Percentiles rank a stretch among this genome's conserved stretches.
Conservation (phyloP, 2,797 vertebrate species). For the Rhincodon typus region DNA sequence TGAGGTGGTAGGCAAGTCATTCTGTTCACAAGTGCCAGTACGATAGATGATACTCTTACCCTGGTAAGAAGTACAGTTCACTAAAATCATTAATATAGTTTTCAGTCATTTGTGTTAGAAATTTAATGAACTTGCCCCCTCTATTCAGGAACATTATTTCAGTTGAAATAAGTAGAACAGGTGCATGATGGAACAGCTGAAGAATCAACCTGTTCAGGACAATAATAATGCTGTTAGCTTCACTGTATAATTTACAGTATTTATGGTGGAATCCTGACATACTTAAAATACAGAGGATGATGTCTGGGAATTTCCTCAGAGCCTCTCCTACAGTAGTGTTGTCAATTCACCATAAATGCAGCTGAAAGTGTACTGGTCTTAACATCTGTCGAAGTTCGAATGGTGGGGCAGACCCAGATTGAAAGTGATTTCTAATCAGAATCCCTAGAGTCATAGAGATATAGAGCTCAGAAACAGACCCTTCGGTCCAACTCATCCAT, state of each 20-base stretch:
- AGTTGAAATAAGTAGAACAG: constrained; percentile 23
- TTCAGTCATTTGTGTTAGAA: constrained; percentile 31
- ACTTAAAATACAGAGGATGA: not conserved
- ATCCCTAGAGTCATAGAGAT: not conserved
- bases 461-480: too few relatives aligned
- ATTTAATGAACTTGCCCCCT: constrained; percentile 29
- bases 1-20: constrained; percentile 25
- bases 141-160: constrained; percentile 19
- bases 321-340: not conserved
- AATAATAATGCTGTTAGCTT: not conserved
- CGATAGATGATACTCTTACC: constrained; percentile 28
- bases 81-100: constrained; percentile 31
- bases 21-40: constrained; percentile 26
- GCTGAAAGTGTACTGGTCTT: not conserved
- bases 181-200: not conserved
- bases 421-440: too few relatives aligned
- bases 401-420: too few relatives aligned
- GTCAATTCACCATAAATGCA: not conserved
- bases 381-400: not conserved
- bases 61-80: constrained; percentile 22
- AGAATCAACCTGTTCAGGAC: not conserved
- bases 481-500: too few relatives aligned
- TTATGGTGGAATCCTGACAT: not conserved
- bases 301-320: not conserved
- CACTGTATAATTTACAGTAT: not conserved